phyloP scores from a whole-genome alignment of 2,113 vertebrate species.

The Thermophis baileyi region DNA sequence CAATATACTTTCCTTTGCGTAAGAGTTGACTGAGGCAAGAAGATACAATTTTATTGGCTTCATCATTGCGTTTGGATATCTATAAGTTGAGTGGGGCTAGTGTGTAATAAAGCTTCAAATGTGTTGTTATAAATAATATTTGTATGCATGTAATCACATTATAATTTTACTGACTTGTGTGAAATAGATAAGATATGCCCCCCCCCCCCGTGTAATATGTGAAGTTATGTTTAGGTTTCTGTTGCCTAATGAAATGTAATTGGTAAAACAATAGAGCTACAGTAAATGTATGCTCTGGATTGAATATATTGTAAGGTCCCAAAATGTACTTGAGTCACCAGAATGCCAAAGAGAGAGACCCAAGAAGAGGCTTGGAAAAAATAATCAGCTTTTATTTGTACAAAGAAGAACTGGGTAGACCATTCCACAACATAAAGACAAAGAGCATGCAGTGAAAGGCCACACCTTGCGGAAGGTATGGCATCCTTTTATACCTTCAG shows the following conservation, averaged over 20 bases:
- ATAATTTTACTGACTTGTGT: background rate
- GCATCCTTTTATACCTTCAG: no score
- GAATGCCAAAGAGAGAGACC: no score
- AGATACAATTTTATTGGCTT: background rate
- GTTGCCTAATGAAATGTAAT: background rate
- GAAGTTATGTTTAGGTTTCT: background rate
- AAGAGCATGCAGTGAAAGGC: no score
- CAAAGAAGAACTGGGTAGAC: no score
- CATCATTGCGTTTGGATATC: background rate
- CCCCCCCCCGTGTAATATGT: background rate
- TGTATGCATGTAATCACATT: background rate
- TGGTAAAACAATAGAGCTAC: constrained; percentile 23
- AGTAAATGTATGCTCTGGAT: background rate
- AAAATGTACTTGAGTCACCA: no score
- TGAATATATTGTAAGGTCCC: no score
- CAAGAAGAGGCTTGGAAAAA: no score
- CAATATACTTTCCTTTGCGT: background rate
- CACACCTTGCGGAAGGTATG: no score
- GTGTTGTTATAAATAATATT: background rate
- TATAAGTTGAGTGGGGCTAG: background rate
- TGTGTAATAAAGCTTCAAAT: background rate
- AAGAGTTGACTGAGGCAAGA: background rate
- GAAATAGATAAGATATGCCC: background rate
- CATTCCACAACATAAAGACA: no score
- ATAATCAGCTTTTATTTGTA: no score